Evolutionary conservation across 1,140 invertebrate species (phyloP).

Genomic region (Zeugodacus cucurbitae): DNA sequence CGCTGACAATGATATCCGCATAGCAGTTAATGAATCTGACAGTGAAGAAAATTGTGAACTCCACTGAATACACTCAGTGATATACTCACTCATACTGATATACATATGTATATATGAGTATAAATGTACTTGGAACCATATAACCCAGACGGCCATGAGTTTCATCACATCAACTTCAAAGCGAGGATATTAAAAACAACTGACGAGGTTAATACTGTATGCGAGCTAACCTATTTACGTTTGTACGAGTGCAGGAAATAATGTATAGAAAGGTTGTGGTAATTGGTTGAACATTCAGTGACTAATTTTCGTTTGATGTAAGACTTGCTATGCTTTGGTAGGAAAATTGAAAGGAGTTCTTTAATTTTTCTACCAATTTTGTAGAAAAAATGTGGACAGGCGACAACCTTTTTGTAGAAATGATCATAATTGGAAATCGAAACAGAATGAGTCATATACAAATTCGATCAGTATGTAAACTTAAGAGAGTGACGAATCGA

Average conservation of each 20-base stretch:
- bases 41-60: background rate
- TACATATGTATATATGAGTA: background rate
- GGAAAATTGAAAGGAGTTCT: no score
- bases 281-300: background rate
- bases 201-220: background rate
- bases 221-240: background rate
- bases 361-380: no score
- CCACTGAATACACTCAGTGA: background rate
- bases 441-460: no score
- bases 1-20: background rate
- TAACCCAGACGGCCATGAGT: background rate
- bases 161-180: background rate
- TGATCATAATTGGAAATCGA: no score
- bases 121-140: background rate
- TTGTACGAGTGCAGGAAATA: background rate
- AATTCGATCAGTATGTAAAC: no score
- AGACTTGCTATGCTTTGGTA: background rate
- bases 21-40: background rate
- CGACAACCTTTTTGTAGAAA: no score
- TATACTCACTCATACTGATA: background rate
- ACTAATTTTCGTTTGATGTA: background rate
- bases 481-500: no score
- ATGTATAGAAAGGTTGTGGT: background rate
- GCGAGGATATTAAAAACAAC: background rate
- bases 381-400: no score